A percentile compares a stretch with the other conserved stretches of the same genome.
Conservation (phyloP, 2,113 vertebrate genomes). For the Oceanodroma tethys region DNA sequence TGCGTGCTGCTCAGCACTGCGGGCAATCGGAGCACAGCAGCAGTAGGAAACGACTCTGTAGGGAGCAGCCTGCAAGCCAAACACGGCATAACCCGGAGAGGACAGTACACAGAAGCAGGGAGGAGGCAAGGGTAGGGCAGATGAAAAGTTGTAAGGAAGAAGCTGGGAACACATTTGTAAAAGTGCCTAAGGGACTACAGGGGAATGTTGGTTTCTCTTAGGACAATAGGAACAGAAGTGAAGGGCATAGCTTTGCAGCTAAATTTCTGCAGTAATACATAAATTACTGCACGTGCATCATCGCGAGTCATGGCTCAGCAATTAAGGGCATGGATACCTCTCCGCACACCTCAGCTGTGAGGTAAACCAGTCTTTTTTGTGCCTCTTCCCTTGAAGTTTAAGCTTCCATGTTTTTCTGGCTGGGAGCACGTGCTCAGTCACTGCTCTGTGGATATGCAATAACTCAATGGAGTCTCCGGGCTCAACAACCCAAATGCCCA, state of each 20-base stretch:
- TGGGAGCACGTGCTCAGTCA: neutral
- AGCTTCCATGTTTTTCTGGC: neutral
- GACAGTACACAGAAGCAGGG: neutral
- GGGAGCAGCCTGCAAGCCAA: constrained; percentile 22
- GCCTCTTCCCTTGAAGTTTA: neutral
- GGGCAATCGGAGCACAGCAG: neutral
- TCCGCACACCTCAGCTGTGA: neutral
- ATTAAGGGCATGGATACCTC: neutral
- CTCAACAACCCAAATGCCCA: neutral
- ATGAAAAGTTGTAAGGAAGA: neutral
- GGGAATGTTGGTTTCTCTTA: neutral
- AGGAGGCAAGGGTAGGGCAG: neutral
- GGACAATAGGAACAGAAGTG: neutral
- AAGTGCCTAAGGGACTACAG: neutral
- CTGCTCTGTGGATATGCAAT: neutral
- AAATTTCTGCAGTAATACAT: neutral
- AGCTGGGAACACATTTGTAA: neutral
- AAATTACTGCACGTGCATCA: neutral
- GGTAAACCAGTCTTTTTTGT: neutral
- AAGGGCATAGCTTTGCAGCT: neutral
- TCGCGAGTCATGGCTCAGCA: neutral
- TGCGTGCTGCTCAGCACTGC: neutral
- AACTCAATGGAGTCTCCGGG: neutral
- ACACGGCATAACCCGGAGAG: neutral
- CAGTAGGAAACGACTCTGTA: neutral